Evolutionary conservation across 1,140 invertebrate genomes (phyloP), one percentile per base, ranked within the genome.

Genomic region (Fragariocoptes setiger): DNA sequence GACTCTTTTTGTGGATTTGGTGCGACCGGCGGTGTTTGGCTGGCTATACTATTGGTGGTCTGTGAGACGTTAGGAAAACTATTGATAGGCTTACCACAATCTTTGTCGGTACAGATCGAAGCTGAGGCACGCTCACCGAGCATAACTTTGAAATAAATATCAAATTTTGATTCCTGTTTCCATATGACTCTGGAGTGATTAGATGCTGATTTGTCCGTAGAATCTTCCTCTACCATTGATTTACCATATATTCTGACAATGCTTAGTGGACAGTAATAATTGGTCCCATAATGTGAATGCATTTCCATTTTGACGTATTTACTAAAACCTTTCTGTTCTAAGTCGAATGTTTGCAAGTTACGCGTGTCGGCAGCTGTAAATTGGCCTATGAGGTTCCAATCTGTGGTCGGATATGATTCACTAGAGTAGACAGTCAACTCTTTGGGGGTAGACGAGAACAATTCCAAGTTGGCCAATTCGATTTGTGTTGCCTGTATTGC

Each of bases 201-300:
- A n/a, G 40, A 38, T 12, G 46, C 51, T 39, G 57, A 54, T 8
- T 44, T 46, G 39, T 56, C 57, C n/a, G n/a, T n/a, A n/a, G n/a
- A n/a, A 45, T 60, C 60, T 44, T 62, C 61, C 37, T 62, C 59
- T n/a, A 60, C 54, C 52, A 63, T 55, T 2, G 55, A 57, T 3
- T 76, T 80, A 4, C 85, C 85, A 54, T 76, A 88, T 3, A 82
- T 74, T 31, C 76, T 67, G 56, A 90, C 76, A 14, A 86, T 60
- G 3, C 79, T 90, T 37, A 97, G 65, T 0, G 90, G 88, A 57
- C 92, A 99, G 53, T 80, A 97, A 54, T 97, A 88, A 58, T 97
- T 86, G 3, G 71, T 71, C 12, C 86, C 85, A 53, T 94, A 80
- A 57, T 95, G 78, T 15, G 77, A 79, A 41, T 76, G 64, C 47